Percentiles rank a stretch among this genome's conserved stretches.
phyloP scores from a whole-genome alignment of 2,888 invertebrate species.

The Brachyptera putata region DNA sequence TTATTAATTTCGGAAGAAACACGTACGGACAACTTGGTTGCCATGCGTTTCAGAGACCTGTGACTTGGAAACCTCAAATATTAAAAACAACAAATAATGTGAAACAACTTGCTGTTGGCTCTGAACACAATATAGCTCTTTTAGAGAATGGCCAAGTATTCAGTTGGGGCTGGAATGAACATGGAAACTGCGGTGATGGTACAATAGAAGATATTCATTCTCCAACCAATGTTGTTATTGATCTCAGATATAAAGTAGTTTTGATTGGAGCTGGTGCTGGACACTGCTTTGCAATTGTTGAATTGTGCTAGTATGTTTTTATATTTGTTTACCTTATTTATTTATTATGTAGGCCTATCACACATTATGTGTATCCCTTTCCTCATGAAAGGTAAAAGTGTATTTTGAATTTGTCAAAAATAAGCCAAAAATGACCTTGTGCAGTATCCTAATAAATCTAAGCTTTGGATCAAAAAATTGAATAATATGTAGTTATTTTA shows the following conservation, averaged over 20 bases:
- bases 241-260: constrained; percentile 28
- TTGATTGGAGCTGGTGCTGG: constrained; percentile 50
- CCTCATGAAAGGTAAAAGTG: too few relatives aligned
- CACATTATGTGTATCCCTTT: too few relatives aligned
- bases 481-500: not conserved
- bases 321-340: too few relatives aligned
- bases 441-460: not conserved
- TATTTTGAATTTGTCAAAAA: too few relatives aligned
- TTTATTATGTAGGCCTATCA: too few relatives aligned
- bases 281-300: constrained; percentile 50
- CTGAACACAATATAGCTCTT: constrained; percentile 70
- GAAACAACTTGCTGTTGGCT: constrained; percentile 62
- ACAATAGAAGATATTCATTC: constrained; percentile 46
- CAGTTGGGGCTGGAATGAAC: constrained; percentile 90
- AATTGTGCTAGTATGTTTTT: too few relatives aligned
- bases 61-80: constrained; percentile 44
- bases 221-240: constrained; percentile 45
- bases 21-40: constrained; percentile 72
- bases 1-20: constrained; percentile 77
- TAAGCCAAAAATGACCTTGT: constrained; percentile 26
- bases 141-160: constrained; percentile 60
- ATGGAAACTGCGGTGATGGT: constrained; percentile 76
- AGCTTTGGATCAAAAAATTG: not conserved
- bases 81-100: constrained; percentile 42
- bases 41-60: constrained; percentile 42